These are phyloP conservation scores for Xerus rutilus DNA, from an alignment of 2,797 vertebrate genomes.

Conservation along the genomic window DNA sequence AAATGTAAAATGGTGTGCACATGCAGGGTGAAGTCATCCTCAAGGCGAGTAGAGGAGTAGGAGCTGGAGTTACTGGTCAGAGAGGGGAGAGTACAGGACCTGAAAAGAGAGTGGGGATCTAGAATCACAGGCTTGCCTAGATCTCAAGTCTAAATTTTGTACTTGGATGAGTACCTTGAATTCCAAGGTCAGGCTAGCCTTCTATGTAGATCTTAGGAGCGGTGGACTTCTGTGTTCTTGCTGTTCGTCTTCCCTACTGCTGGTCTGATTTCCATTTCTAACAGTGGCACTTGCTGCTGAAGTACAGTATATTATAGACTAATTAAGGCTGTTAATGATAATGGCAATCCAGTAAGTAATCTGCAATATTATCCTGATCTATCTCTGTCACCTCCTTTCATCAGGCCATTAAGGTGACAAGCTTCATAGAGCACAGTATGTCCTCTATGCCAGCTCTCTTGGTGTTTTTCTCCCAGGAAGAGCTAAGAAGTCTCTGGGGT, in stretches of 20 bases:
- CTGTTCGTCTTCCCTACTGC: slow-evolving; percentile 52
- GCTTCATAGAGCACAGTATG: slow-evolving; percentile 79
- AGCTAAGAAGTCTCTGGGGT: neutral
- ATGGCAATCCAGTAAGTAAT: slow-evolving; percentile 85
- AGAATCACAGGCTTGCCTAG: neutral
- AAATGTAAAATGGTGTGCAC: neutral
- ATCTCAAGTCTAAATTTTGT: neutral
- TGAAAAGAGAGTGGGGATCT: neutral
- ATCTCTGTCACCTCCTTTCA: slow-evolving; percentile 88
- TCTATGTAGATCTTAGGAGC: neutral
- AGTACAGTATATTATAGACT: slow-evolving; percentile 86
- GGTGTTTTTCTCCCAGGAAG: neutral
- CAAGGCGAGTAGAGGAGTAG: neutral
- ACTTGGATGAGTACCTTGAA: neutral
- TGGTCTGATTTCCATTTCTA: slow-evolving; percentile 78
- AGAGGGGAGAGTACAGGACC: neutral
- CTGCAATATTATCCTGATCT: slow-evolving; percentile 85
- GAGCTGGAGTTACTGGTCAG: neutral
- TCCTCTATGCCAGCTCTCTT: slow-evolving; percentile 63
- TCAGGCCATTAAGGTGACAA: slow-evolving; percentile 87
- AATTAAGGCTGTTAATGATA: slow-evolving; percentile 89
- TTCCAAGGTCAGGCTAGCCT: neutral
- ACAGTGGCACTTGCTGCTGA: slow-evolving; percentile 75
- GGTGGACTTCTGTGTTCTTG: slow-evolving; percentile 63
- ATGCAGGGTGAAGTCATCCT: neutral